Evolutionary conservation across 2,797 vertebrate genomes (phyloP), one percentile per base, ranked within the genome.

Genomic region (Lacerta bilineata): DNA sequence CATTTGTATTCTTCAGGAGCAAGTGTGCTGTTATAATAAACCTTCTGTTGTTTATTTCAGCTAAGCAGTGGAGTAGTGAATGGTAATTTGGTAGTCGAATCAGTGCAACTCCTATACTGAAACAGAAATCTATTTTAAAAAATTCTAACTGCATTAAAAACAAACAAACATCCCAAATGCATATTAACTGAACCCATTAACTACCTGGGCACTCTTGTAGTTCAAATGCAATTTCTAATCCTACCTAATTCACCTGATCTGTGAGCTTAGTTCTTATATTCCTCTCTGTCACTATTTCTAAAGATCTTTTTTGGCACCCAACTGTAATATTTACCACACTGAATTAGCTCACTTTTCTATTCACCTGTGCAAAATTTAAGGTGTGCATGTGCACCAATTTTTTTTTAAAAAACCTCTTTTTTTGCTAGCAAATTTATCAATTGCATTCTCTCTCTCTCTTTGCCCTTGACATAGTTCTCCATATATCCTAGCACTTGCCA

Each of bases 21-120:
- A 9, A 66, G 68, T 64, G 46, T 50, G 50, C 46, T 85, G 89
- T 85, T 78, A 79, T 64, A 68, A 66, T 77, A 83, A 90, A 84
- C 4, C 46, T 88, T 61, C 59, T 87, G 89, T 92, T 91, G 25
- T 1, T 50, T 85, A 89, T 69, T 72, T 80, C 72, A 87, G 59
- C 80, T 93, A 1, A 0, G 71, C 43, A 13, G n/a, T 66, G 46
- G 69, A 90, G 59, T 10, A 41, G 8, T 84, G 29, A 20, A 2
- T 1, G 3, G 2, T 39, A 36, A 83, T 0, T 17, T 87, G 5
- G 29, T 7, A 1, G 36, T 0, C 0, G 23, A 59, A 76, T 69
- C 17, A 80, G 5, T 55, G 39, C 50, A 71, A 7, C 80, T 88
- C 84, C 20, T 87, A 88, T 17, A 43, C 10, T 86, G 41, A 79